These are phyloP conservation scores for Bathynomus jamesi DNA, from an alignment of 1,140 invertebrate genomes.

Conservation along the genomic window DNA sequence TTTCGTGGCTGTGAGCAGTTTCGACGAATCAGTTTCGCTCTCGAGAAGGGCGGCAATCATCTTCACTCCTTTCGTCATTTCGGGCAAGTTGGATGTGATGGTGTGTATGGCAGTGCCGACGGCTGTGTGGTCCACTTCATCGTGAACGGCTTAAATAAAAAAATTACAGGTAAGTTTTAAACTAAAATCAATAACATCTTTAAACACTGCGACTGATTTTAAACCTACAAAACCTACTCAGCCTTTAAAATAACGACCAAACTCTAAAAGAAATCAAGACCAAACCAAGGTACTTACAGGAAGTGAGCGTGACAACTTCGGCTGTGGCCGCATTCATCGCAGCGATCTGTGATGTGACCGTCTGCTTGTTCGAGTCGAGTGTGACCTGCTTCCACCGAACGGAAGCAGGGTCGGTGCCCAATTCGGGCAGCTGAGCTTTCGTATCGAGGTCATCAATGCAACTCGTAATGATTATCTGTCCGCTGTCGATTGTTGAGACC, in stretches of 20 bases:
- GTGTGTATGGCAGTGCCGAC: conserved; percentile 84
- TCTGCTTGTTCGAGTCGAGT: conserved; percentile 91
- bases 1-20: conserved; percentile 81
- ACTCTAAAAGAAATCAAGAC: too few relatives aligned
- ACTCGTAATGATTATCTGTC: conserved; percentile 72
- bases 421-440: conserved; percentile 63
- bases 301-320: conserved; percentile 91
- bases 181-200: not conserved
- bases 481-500: conserved; percentile 77
- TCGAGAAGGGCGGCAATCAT: conserved; percentile 90
- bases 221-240: too few relatives aligned
- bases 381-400: conserved; percentile 78
- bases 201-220: not conserved
- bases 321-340: conserved; percentile 99
- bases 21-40: conserved; percentile 72
- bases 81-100: conserved; percentile 90
- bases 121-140: conserved; percentile 52
- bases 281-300: conserved; percentile 46
- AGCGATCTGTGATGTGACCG: conserved; percentile 89
- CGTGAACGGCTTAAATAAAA: conserved; percentile 39
- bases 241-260: too few relatives aligned
- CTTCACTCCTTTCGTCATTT: conserved; percentile 89
- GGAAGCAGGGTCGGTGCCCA: conserved; percentile 64
- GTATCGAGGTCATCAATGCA: conserved; percentile 72
- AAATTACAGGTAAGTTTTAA: not conserved